Conservation (phyloP, 2,888 invertebrate species). For the Tortricodes alternella region DNA sequence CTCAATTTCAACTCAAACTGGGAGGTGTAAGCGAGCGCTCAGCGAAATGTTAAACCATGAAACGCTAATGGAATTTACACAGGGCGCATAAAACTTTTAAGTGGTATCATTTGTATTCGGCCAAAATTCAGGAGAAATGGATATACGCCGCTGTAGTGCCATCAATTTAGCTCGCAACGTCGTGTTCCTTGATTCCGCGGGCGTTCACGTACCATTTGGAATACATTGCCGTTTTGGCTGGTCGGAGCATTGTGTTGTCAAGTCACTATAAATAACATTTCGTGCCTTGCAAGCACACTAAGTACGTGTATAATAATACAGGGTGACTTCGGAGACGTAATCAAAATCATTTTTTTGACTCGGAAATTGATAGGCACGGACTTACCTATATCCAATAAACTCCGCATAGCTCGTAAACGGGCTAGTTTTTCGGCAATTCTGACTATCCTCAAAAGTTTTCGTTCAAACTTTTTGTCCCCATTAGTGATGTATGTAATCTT, state of each 20-base stretch:
- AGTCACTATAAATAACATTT: no score
- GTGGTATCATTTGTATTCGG: constrained; percentile 73
- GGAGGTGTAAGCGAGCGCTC: constrained; percentile 35
- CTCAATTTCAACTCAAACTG: constrained; percentile 45
- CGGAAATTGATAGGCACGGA: no score
- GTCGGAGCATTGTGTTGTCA: no score
- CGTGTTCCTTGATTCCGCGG: constrained; percentile 15
- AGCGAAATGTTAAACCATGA: constrained; percentile 72
- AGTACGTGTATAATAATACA: no score
- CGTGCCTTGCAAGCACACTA: not conserved
- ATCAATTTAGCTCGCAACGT: constrained; percentile 23
- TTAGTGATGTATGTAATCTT: no score
- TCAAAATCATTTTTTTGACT: no score
- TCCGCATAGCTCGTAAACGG: no score
- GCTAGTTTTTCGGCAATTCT: no score
- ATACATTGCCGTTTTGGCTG: not conserved
- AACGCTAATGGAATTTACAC: constrained; percentile 74
- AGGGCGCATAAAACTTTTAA: constrained; percentile 75
- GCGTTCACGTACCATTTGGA: not conserved
- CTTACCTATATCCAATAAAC: no score
- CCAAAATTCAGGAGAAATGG: constrained; percentile 44
- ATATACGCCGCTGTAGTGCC: constrained; percentile 29
- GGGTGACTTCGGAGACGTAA: no score
- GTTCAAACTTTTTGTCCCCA: no score
- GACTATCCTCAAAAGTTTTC: no score